phyloP scores from a whole-genome alignment of 2,888 invertebrate genomes.

The Scelioninae gen. 1 region DNA sequence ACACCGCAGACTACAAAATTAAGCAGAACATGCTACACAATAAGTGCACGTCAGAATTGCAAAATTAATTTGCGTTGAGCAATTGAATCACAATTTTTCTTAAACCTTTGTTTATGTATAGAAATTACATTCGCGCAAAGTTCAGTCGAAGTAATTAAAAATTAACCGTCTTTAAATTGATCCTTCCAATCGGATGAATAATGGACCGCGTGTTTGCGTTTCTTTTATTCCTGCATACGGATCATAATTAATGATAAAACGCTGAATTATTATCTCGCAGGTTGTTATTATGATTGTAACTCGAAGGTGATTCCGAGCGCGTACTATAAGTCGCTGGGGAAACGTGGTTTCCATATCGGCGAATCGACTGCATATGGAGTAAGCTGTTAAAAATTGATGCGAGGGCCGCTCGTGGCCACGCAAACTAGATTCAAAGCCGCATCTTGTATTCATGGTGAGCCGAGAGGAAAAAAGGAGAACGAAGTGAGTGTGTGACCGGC shows the following conservation, averaged over 20 bases:
- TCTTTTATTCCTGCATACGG: slow-evolving; percentile 43
- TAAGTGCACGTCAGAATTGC: too few species aligned
- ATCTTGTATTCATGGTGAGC: slow-evolving; percentile 84
- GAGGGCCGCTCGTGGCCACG: slow-evolving; percentile 78
- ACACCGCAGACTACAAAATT: too few species aligned
- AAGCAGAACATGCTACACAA: too few species aligned
- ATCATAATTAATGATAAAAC: slow-evolving; percentile 63
- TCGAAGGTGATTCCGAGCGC: slow-evolving; percentile 68
- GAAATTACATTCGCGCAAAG: too few species aligned
- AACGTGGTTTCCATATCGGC: slow-evolving; percentile 82
- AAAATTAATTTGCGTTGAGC: too few species aligned
- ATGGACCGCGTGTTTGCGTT: slow-evolving; percentile 19
- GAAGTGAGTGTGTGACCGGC: slow-evolving; percentile 65
- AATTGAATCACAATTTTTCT: too few species aligned
- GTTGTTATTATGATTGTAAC: slow-evolving; percentile 65
- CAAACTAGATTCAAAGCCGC: slow-evolving; percentile 83
- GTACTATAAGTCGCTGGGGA: slow-evolving; percentile 72
- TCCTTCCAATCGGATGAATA: slow-evolving; percentile 32
- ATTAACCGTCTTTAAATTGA: slow-evolving; percentile 40
- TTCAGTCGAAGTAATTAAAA: slow-evolving; percentile 46
- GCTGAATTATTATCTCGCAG: slow-evolving; percentile 59
- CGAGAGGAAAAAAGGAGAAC: slow-evolving; percentile 73
- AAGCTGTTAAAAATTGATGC: slow-evolving; percentile 83
- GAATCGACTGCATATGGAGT: slow-evolving; percentile 79
- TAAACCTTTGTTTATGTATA: too few species aligned